Percentiles rank a stretch among this genome's conserved stretches.
Conservation (phyloP, 2,797 vertebrate species). For the Rhinatrema bivittatum region DNA sequence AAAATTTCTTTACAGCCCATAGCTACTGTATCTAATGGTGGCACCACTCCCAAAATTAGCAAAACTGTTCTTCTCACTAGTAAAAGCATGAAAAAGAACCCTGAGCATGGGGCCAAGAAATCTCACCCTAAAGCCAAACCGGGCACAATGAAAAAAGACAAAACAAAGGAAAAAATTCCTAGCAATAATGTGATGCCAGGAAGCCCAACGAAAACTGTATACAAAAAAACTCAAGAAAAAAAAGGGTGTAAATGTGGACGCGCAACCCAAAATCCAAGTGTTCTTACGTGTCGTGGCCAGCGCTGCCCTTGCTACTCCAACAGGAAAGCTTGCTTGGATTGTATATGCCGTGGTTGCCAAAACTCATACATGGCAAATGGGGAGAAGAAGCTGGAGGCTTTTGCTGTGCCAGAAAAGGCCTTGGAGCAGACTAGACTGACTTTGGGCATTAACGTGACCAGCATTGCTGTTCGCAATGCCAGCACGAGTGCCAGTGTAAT, state of each 20-base stretch:
- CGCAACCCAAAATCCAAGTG: slow-evolving; percentile 98
- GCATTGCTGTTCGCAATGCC: slow-evolving; percentile 83
- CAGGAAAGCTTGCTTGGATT: slow-evolving; percentile 98
- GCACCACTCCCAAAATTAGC: slow-evolving; percentile 80
- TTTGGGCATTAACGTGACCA: slow-evolving; percentile 98
- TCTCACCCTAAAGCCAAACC: slow-evolving; percentile 87
- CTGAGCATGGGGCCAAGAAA: slow-evolving; percentile 90
- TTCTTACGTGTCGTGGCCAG: slow-evolving; percentile 98
- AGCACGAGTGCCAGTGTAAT: slow-evolving; percentile 80
- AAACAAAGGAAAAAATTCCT: slow-evolving; percentile 80
- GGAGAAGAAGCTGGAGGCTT: slow-evolving; percentile 98
- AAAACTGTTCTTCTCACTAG: slow-evolving; percentile 82
- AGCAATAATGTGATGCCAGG: slow-evolving; percentile 80
- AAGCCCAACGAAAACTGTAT: slow-evolving; percentile 93
- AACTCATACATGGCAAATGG: slow-evolving; percentile 99
- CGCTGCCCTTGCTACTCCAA: slow-evolving; percentile 98
- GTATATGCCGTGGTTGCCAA: slow-evolving; percentile 98
- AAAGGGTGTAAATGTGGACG: slow-evolving; percentile 98
- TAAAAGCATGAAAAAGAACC: slow-evolving; percentile 86
- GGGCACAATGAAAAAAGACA: slow-evolving; percentile 84
- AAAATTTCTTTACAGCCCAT: slow-evolving; percentile 71
- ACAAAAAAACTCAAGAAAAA: slow-evolving; percentile 97
- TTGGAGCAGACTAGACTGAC: slow-evolving; percentile 97
- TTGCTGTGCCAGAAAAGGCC: slow-evolving; percentile 97
- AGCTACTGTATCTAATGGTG: slow-evolving; percentile 84